phyloP scores from a whole-genome alignment of 2,888 invertebrate species.

The Polyommatus iphigenia region DNA sequence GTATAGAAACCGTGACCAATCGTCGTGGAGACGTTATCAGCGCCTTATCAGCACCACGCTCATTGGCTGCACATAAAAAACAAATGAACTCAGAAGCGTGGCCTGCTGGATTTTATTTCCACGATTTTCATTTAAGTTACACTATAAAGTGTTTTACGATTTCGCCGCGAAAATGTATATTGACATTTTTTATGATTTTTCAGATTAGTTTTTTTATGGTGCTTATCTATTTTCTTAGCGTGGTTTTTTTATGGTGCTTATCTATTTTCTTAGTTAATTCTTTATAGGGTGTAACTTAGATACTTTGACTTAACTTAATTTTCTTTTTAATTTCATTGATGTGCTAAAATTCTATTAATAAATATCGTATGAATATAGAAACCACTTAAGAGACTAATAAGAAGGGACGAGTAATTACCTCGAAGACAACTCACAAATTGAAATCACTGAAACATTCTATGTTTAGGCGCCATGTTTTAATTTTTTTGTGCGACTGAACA shows the following conservation, averaged over 20 bases:
- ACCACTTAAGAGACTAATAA: slow-evolving; percentile 20
- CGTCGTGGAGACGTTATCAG: slow-evolving; percentile 62
- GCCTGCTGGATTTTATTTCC: slow-evolving; percentile 25
- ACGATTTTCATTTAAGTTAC: slow-evolving; percentile 17
- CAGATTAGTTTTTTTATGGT: neutral
- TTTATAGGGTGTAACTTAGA: too few relatives aligned
- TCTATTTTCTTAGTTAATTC: neutral
- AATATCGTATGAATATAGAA: slow-evolving; percentile 23
- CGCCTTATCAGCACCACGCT: slow-evolving; percentile 66
- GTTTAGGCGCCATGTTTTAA: slow-evolving; percentile 49
- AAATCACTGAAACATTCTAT: slow-evolving; percentile 52
- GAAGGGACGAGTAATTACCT: slow-evolving; percentile 1
- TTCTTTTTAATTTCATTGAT: too few relatives aligned
- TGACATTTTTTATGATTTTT: neutral
- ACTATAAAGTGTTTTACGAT: slow-evolving; percentile 8
- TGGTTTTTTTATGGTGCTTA: neutral
- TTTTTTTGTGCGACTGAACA: neutral
- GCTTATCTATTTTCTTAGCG: neutral
- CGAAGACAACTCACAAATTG: slow-evolving; percentile 52
- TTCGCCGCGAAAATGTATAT: slow-evolving; percentile 3
- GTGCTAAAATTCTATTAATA: neutral
- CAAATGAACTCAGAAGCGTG: slow-evolving; percentile 15
- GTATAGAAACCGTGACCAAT: slow-evolving; percentile 74
- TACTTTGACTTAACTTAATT: too few relatives aligned
- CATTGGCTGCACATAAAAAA: slow-evolving; percentile 58